A percentile compares a stretch with the other conserved stretches of the same genome.
These are phyloP conservation scores for Agrilus mali DNA, from an alignment of 2,888 invertebrate species.

Conservation along the genomic window DNA sequence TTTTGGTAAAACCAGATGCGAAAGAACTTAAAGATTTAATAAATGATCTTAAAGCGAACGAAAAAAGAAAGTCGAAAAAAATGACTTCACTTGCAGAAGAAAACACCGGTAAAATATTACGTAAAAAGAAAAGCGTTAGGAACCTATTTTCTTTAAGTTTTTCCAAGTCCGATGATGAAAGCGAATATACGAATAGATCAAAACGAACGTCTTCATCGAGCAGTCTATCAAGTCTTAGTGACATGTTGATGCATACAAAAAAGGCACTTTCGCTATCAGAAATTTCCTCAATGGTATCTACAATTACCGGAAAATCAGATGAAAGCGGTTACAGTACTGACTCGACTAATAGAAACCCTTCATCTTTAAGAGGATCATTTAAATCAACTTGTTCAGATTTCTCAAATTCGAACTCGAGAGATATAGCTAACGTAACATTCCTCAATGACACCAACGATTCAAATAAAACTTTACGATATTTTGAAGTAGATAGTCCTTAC, in stretches of 20 bases:
- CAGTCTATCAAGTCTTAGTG: conserved; percentile 26
- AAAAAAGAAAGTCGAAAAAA: conserved; percentile 14
- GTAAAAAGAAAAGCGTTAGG: conserved; percentile 23
- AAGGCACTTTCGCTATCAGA: conserved; percentile 22
- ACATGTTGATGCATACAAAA: conserved; percentile 23
- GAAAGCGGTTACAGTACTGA: conserved; percentile 50
- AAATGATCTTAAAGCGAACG: conserved; percentile 17
- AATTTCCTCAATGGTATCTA: conserved; percentile 19
- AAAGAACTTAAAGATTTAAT: conserved; percentile 22
- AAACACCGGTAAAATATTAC: conserved; percentile 18
- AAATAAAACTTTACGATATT: background rate
- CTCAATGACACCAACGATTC: too few species aligned
- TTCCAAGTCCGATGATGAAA: conserved; percentile 30
- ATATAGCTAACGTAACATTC: too few species aligned
- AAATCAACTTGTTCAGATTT: conserved; percentile 17
- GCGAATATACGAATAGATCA: conserved; percentile 15
- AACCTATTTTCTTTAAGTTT: conserved; percentile 21
- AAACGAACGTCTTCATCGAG: conserved; percentile 25
- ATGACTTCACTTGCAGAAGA: conserved; percentile 20
- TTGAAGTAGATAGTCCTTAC: too few species aligned
- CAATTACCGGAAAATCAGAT: conserved; percentile 28
- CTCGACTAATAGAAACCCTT: conserved; percentile 37
- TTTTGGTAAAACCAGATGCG: conserved; percentile 26
- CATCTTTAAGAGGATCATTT: conserved; percentile 36
- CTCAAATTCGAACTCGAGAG: background rate